phyloP scores from a whole-genome alignment of 2,113 vertebrate species.

The Xiphias gladius region DNA sequence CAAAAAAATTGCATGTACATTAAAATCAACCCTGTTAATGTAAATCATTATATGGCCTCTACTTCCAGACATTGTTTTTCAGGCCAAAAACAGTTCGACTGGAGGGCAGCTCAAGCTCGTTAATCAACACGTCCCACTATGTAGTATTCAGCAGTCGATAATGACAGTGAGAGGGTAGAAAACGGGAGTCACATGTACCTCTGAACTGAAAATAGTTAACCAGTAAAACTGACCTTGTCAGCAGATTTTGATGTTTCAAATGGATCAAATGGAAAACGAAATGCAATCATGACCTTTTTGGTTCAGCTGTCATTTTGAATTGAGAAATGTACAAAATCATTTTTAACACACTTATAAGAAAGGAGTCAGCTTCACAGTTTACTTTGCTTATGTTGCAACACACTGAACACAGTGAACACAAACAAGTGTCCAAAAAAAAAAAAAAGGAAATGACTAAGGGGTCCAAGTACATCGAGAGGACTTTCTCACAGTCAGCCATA shows the following conservation, averaged over 20 bases:
- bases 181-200: neutral
- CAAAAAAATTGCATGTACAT: too few species aligned
- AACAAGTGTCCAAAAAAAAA: too few species aligned
- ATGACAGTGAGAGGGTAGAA: neutral
- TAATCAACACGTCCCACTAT: neutral
- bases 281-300: too few species aligned
- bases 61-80: neutral
- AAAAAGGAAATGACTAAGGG: slow-evolving; percentile 40
- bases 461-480: slow-evolving; percentile 36
- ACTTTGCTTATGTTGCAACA: slow-evolving; percentile 43
- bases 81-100: neutral
- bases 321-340: neutral
- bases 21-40: neutral
- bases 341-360: neutral
- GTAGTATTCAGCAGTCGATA: neutral
- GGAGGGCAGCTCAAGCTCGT: neutral
- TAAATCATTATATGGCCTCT: neutral
- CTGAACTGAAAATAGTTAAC: neutral
- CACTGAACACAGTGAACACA: neutral
- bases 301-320: too few species aligned
- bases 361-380: neutral
- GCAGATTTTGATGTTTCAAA: neutral
- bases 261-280: neutral
- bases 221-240: neutral
- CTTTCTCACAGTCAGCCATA: neutral